A percentile compares a stretch with the other conserved stretches of the same genome.
Evolutionary conservation across 2,888 invertebrate genomes (phyloP).

Genomic region (Tethea ocularis): DNA sequence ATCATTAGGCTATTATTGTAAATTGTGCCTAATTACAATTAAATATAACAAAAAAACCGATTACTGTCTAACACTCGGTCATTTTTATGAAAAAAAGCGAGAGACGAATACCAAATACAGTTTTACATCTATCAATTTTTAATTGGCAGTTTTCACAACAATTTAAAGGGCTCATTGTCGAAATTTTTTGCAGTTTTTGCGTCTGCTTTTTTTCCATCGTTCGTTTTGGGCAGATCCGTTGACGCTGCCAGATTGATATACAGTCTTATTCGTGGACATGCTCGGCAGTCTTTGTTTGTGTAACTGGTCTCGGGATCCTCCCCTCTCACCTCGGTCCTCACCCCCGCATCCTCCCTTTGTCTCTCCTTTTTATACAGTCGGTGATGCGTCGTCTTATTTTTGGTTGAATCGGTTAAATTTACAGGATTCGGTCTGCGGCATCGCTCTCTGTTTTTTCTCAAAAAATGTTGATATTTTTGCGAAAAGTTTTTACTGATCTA

Average conservation of each 20-base stretch:
- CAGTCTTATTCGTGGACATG: conserved; percentile 77
- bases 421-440: conserved; percentile 49
- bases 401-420: conserved; percentile 51
- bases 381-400: conserved; percentile 75
- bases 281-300: conserved; percentile 79
- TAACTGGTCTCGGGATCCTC: conserved; percentile 65
- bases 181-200: conserved; percentile 74
- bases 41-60: neutral
- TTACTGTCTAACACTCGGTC: conserved; percentile 4
- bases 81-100: conserved; percentile 14
- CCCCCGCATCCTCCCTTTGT: conserved; percentile 67
- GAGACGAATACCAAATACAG: conserved; percentile 31
- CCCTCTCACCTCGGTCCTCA: conserved; percentile 34
- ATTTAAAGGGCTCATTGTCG: conserved; percentile 79
- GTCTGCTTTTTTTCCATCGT: conserved; percentile 68
- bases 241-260: conserved; percentile 81
- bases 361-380: conserved; percentile 75
- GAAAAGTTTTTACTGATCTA: conserved; percentile 13
- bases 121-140: conserved; percentile 80
- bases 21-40: no score
- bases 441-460: conserved; percentile 46
- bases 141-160: conserved; percentile 82
- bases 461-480: conserved; percentile 41
- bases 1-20: neutral
- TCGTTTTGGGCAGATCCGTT: conserved; percentile 79